Evolutionary conservation across 2,888 invertebrate species (phyloP).

Genomic region (Agrotis clavis): DNA sequence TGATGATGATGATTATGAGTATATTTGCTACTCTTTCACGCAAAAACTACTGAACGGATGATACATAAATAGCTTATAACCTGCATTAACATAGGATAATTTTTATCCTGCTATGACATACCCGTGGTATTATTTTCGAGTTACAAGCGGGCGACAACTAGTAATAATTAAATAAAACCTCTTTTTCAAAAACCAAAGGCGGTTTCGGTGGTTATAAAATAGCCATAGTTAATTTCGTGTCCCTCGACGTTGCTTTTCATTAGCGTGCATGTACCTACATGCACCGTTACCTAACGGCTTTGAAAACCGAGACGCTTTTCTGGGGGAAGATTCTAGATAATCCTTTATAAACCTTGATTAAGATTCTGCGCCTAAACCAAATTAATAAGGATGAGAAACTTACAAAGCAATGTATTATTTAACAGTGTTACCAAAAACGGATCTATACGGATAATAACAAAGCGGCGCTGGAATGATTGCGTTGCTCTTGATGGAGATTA

Average conservation of each 20-base stretch:
- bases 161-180: neutral
- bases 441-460: no score
- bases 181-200: no score
- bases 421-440: neutral
- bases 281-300: conserved; percentile 21
- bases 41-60: no score
- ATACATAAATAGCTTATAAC: no score
- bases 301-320: conserved; percentile 11
- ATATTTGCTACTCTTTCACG: no score
- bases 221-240: neutral
- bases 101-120: no score
- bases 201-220: neutral
- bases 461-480: no score
- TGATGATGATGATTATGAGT: no score
- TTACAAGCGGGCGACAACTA: no score
- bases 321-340: neutral
- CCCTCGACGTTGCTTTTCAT: neutral
- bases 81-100: no score
- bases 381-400: conserved; percentile 10
- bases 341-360: conserved; percentile 25
- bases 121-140: no score
- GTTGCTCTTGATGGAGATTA: no score
- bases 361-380: conserved; percentile 15
- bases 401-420: neutral
- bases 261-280: neutral